These are phyloP conservation scores for Holacanthus passer DNA, from an alignment of 2,113 vertebrate species.

Conservation along the genomic window DNA sequence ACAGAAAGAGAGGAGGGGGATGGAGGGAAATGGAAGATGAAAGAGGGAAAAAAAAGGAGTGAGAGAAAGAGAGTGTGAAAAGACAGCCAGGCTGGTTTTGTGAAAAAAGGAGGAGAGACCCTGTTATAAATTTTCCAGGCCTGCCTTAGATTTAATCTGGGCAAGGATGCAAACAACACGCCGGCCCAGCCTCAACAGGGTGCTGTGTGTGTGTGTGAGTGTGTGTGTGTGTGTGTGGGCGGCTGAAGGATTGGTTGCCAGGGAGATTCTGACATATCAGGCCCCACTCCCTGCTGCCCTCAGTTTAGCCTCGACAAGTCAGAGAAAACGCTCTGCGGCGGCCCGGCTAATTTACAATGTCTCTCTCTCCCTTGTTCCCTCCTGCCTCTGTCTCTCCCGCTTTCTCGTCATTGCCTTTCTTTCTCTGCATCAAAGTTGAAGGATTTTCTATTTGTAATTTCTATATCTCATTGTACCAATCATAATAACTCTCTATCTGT, in stretches of 20 bases:
- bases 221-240: slow-evolving; percentile 57
- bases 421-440: slow-evolving; percentile 27
- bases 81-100: slow-evolving; percentile 49
- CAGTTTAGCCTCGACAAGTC: slow-evolving; percentile 86
- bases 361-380: slow-evolving; percentile 20
- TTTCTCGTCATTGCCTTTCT: slow-evolving; percentile 12
- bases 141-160: slow-evolving; percentile 78
- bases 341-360: slow-evolving; percentile 81
- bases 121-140: slow-evolving; percentile 60
- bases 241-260: slow-evolving; percentile 85
- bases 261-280: slow-evolving; percentile 85
- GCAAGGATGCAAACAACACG: slow-evolving; percentile 72
- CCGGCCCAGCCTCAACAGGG: slow-evolving; percentile 56
- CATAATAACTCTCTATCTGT: slow-evolving; percentile 1
- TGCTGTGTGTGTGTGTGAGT: slow-evolving; percentile 53
- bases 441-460: slow-evolving; percentile 16
- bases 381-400: slow-evolving; percentile 30
- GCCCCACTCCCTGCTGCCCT: slow-evolving; percentile 84
- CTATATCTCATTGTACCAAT: slow-evolving; percentile 14
- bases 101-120: slow-evolving; percentile 46
- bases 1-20: neutral
- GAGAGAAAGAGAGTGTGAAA: slow-evolving; percentile 43
- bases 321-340: slow-evolving; percentile 75
- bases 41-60: neutral
- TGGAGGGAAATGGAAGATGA: neutral